Percentiles rank a stretch among this genome's conserved stretches.
Conservation (phyloP, 2,113 vertebrate species). For the Engraulis encrasicolus region DNA sequence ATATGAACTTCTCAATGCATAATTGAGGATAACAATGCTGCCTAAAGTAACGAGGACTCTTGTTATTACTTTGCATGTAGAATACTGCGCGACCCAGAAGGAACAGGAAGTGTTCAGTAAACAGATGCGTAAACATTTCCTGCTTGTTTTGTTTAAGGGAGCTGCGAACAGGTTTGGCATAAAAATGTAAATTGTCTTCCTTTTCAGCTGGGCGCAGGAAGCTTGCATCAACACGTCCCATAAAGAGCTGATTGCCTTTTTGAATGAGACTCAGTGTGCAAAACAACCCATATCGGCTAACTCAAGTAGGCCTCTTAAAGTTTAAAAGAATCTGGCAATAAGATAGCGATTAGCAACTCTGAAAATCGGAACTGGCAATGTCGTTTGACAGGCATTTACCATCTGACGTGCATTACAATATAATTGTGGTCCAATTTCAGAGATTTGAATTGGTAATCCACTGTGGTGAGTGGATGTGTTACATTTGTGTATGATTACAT, state of each 20-base stretch:
- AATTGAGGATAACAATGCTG: background rate
- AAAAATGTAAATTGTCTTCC: conserved; percentile 1
- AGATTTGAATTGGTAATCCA: background rate
- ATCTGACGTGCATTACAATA: background rate
- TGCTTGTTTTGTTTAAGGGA: background rate
- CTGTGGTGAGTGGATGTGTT: background rate
- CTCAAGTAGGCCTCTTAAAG: background rate
- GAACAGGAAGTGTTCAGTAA: background rate
- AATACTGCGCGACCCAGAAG: background rate
- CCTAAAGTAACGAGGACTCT: background rate
- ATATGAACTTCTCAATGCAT: background rate
- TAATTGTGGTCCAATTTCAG: background rate
- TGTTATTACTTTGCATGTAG: background rate
- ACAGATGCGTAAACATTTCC: background rate
- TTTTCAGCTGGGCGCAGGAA: background rate
- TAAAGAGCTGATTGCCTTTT: background rate
- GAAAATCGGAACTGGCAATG: background rate
- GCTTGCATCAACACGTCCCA: background rate
- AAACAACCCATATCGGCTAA: background rate
- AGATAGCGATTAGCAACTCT: conserved; percentile 1
- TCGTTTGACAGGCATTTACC: background rate
- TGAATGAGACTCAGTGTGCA: background rate
- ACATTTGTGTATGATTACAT: background rate
- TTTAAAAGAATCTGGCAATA: background rate
- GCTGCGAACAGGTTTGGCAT: background rate